phyloP scores from a whole-genome alignment of 1,140 invertebrate species.

The Tetragonula clypearis region DNA sequence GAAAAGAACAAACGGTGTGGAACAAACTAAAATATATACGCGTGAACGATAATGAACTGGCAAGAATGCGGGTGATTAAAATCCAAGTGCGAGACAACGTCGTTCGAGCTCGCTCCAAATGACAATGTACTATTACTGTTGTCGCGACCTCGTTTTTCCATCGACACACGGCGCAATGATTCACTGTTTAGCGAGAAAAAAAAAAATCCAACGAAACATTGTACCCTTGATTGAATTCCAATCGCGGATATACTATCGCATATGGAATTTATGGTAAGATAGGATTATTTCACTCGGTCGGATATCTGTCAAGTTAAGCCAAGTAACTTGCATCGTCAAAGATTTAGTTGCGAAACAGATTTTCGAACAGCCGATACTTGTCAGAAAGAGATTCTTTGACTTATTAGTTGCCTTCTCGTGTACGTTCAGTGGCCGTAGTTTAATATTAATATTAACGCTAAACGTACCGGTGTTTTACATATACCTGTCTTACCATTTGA shows the following conservation, averaged over 20 bases:
- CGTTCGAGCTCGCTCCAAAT: constrained; percentile 40
- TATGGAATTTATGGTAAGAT: neutral
- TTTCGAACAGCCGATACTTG: too few species aligned
- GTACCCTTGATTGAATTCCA: neutral
- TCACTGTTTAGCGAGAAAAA: neutral
- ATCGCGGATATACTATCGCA: neutral
- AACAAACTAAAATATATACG: neutral
- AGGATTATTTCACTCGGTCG: too few species aligned
- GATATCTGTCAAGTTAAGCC: too few species aligned
- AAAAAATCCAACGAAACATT: constrained; percentile 3
- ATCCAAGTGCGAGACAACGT: constrained; percentile 41
- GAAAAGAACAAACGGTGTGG: neutral
- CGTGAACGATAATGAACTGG: constrained; percentile 33
- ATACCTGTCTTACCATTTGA: too few species aligned
- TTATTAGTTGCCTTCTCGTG: too few species aligned
- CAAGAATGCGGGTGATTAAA: constrained; percentile 60
- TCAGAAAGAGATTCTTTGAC: too few species aligned
- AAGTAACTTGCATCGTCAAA: too few species aligned
- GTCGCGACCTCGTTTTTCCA: constrained; percentile 33
- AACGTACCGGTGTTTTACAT: too few species aligned
- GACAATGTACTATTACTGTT: constrained; percentile 47
- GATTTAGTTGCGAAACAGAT: too few species aligned
- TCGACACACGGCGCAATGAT: neutral
- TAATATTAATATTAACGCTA: too few species aligned
- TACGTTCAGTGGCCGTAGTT: too few species aligned